A percentile compares a stretch with the other conserved stretches of the same genome.
Evolutionary conservation across 2,113 vertebrate species (phyloP).

Genomic region (Orientallactaga bullata): DNA sequence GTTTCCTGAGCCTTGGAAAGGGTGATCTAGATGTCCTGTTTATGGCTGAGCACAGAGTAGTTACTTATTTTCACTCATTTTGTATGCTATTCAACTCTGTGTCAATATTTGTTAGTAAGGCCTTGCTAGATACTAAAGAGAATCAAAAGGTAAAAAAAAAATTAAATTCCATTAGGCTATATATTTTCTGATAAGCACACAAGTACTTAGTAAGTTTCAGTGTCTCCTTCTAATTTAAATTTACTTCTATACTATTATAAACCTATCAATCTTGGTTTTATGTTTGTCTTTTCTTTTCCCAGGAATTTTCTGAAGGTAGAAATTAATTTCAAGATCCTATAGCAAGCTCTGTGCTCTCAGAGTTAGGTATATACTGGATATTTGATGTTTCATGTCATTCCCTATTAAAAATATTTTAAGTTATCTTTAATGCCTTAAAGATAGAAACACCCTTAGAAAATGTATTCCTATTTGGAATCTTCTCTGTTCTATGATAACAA

Average conservation of each 20-base stretch:
- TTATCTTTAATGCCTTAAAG: slow-evolving; percentile 33
- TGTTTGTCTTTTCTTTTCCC: not conserved
- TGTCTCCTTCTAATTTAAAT: not conserved
- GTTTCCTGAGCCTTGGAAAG: too few species aligned
- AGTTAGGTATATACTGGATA: not conserved
- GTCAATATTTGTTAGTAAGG: too few species aligned
- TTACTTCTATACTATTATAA: not conserved
- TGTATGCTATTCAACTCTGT: too few species aligned
- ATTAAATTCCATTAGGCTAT: not conserved
- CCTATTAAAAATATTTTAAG: slow-evolving; percentile 46
- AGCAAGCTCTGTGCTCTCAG: not conserved
- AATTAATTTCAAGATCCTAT: not conserved
- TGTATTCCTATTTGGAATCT: not conserved
- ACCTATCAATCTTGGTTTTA: not conserved
- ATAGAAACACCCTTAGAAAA: slow-evolving; percentile 8
- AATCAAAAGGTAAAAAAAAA: not conserved
- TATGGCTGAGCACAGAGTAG: too few species aligned
- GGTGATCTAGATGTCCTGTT: too few species aligned
- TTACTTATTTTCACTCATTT: too few species aligned
- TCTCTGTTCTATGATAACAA: not conserved
- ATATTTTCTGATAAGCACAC: slow-evolving; percentile 19
- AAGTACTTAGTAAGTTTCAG: not conserved
- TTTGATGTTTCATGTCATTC: not conserved
- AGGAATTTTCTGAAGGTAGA: slow-evolving; percentile 8
- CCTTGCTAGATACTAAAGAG: not conserved